phyloP scores from a whole-genome alignment of 2,888 invertebrate genomes.

The Calameuta idolon region DNA sequence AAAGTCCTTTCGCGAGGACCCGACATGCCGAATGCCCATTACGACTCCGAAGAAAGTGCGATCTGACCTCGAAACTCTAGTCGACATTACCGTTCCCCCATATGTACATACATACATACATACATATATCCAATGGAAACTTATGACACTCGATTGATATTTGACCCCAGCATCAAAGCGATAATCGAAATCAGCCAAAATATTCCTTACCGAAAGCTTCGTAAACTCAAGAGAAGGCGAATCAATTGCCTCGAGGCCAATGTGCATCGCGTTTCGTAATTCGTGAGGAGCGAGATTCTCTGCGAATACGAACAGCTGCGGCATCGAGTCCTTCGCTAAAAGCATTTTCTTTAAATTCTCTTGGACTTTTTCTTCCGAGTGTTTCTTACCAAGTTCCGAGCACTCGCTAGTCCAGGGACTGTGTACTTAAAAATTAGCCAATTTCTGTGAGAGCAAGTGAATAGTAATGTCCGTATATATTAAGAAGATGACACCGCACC shows the following conservation, averaged over 20 bases:
- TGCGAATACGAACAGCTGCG: slow-evolving; percentile 37
- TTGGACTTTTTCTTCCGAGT: background rate
- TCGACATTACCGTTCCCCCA: background rate
- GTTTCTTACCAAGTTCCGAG: background rate
- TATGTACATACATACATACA: no score
- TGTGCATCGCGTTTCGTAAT: background rate
- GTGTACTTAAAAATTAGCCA: background rate
- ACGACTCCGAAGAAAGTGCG: background rate
- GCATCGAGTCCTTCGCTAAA: slow-evolving; percentile 44
- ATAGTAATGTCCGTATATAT: background rate
- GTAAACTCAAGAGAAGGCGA: background rate
- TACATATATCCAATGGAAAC: background rate
- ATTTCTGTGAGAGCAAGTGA: background rate
- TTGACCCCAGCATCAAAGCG: background rate
- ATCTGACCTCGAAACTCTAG: background rate
- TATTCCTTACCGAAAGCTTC: no score
- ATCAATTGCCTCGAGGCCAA: slow-evolving; percentile 16
- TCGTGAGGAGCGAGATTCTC: slow-evolving; percentile 32
- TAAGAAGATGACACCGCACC: background rate
- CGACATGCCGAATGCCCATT: background rate
- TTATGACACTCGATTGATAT: background rate
- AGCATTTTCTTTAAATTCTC: slow-evolving; percentile 45
- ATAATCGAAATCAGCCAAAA: no score
- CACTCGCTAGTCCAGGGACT: background rate
- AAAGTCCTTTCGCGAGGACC: background rate